phyloP scores from a whole-genome alignment of 2,797 vertebrate genomes.

The Florisuga fusca region DNA sequence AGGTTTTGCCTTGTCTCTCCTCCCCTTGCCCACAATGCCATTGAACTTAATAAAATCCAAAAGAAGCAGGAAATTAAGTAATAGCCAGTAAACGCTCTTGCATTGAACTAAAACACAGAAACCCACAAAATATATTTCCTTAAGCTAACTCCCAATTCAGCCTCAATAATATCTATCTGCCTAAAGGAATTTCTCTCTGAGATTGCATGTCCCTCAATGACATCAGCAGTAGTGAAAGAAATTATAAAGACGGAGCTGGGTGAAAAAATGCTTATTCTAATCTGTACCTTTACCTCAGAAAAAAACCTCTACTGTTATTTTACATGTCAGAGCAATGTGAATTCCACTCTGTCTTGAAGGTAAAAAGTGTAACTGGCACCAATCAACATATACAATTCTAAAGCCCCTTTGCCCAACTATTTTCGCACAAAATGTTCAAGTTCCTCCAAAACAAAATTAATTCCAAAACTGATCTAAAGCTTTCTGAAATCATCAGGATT shows the following conservation, averaged over 20 bases:
- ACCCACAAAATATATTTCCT: neutral
- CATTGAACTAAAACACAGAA: neutral
- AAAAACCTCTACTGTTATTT: neutral
- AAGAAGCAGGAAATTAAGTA: conserved; percentile 69
- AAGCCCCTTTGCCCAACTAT: neutral
- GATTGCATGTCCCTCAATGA: neutral
- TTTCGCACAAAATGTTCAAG: neutral
- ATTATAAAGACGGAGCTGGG: neutral
- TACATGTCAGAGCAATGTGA: neutral
- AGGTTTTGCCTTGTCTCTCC: neutral
- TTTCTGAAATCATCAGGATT: neutral
- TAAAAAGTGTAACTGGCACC: neutral
- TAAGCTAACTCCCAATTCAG: neutral
- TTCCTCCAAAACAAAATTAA: neutral
- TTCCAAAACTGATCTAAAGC: neutral
- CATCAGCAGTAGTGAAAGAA: neutral
- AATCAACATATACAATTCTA: neutral
- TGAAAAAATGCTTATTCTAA: neutral
- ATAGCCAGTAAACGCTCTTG: conserved; percentile 27
- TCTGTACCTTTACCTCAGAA: neutral
- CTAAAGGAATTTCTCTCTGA: neutral
- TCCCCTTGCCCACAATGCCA: fast-evolving
- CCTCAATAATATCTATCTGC: neutral
- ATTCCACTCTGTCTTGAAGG: neutral
- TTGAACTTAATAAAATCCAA: neutral